Evolutionary conservation across 2,113 vertebrate genomes (phyloP).

Genomic region (Columbina picui): DNA sequence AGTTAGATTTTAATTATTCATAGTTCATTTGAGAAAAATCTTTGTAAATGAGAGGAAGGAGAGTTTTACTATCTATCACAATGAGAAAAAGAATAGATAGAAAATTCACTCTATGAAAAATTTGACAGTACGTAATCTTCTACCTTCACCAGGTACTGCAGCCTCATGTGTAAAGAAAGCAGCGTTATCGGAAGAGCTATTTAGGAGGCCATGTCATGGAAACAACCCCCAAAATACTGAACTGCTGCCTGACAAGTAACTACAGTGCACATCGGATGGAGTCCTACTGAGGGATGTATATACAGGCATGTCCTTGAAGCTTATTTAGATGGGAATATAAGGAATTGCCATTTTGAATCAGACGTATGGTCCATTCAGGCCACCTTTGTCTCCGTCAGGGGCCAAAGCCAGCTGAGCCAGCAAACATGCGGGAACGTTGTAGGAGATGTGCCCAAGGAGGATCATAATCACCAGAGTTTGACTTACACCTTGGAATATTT

Average conservation of each 20-base stretch:
- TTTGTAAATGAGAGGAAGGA: conserved; percentile 78
- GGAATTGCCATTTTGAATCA: not conserved
- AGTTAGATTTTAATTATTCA: conserved; percentile 82
- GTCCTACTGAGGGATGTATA: not conserved
- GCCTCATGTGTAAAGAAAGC: not conserved
- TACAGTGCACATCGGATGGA: not conserved
- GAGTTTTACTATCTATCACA: conserved; percentile 67
- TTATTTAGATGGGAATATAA: not conserved
- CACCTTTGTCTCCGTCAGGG: not conserved
- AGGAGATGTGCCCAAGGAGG: not conserved
- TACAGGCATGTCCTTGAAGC: not conserved
- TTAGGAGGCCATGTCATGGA: not conserved
- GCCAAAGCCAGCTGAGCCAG: not conserved
- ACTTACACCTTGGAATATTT: not conserved
- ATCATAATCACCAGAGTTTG: not conserved
- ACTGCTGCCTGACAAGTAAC: not conserved
- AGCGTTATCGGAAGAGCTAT: not conserved
- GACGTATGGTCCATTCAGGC: not conserved
- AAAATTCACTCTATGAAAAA: conserved; percentile 47
- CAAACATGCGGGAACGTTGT: accelerated
- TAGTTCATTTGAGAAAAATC: conserved; percentile 82
- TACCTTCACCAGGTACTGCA: conserved; percentile 21
- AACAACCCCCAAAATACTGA: not conserved
- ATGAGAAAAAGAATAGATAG: conserved; percentile 29
- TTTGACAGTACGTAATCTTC: conserved; percentile 27